phyloP scores from a whole-genome alignment of 2,888 invertebrate species.

The Villa cingulata region DNA sequence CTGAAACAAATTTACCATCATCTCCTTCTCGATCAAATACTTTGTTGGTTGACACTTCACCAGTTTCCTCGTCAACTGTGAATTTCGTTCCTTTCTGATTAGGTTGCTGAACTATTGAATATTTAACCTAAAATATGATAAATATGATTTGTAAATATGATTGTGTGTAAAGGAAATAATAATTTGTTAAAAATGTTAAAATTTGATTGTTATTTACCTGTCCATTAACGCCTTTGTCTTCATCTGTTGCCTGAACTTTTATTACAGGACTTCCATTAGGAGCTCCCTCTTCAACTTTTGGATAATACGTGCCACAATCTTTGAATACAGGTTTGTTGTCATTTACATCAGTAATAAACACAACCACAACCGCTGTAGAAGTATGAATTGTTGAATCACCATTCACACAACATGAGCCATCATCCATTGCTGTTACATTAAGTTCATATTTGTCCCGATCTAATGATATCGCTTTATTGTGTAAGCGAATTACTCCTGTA shows the following conservation, averaged over 20 bases:
- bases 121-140: constrained; percentile 57
- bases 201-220: constrained; percentile 45
- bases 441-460: constrained; percentile 90
- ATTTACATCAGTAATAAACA: constrained; percentile 93
- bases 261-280: constrained; percentile 88
- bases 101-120: constrained; percentile 92
- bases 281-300: constrained; percentile 88
- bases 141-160: too few species aligned
- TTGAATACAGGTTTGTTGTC: constrained; percentile 94
- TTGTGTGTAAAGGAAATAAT: too few species aligned
- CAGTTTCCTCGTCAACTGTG: constrained; percentile 88
- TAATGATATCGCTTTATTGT: constrained; percentile 71
- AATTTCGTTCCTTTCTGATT: constrained; percentile 92
- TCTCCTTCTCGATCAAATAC: constrained; percentile 95
- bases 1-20: constrained; percentile 90
- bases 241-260: constrained; percentile 86
- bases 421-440: constrained; percentile 94
- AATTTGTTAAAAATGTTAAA: too few species aligned
- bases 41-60: constrained; percentile 88
- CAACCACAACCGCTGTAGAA: constrained; percentile 87
- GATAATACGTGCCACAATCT: constrained; percentile 83
- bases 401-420: constrained; percentile 90
- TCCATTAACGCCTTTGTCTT: constrained; percentile 91
- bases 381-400: constrained; percentile 80
- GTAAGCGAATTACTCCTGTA: constrained; percentile 83